Evolutionary conservation across 2,888 invertebrate genomes (phyloP).

Genomic region (Orchesella flavescens): DNA sequence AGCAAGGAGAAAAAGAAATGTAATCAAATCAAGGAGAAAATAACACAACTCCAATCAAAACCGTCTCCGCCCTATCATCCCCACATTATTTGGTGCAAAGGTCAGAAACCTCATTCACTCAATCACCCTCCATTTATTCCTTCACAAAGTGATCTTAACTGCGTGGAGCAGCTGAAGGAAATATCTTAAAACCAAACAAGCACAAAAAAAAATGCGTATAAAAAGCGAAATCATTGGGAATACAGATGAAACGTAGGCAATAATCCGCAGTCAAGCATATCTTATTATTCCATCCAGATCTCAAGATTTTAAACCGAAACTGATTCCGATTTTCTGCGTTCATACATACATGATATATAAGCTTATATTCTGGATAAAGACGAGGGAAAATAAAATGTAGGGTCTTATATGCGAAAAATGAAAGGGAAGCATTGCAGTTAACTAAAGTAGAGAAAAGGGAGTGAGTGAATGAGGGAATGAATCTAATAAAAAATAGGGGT

Average conservation of each 20-base stretch:
- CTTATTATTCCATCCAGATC: constrained; percentile 20
- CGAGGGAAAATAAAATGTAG: background rate
- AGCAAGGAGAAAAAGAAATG: constrained; percentile 22
- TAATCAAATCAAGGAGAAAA: constrained; percentile 50
- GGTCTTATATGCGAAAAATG: background rate
- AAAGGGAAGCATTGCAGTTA: background rate
- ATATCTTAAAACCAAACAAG: constrained; percentile 14
- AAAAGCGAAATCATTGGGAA: background rate
- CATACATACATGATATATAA: background rate
- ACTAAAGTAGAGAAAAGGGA: background rate
- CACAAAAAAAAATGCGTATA: background rate
- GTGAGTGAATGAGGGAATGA: constrained; percentile 10
- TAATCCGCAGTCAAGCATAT: background rate
- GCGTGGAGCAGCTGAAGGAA: background rate
- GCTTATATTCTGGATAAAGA: background rate
- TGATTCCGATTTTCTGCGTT: background rate
- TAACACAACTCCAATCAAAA: constrained; percentile 26
- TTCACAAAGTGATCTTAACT: background rate
- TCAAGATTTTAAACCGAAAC: background rate
- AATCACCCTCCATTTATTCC: constrained; percentile 12
- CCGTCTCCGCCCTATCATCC: constrained; percentile 47
- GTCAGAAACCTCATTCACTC: constrained; percentile 48
- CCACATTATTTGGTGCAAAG: constrained; percentile 55
- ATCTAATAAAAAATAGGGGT: constrained; percentile 6
- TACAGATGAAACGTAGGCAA: background rate